Percentiles rank a stretch among this genome's conserved stretches.
These are phyloP conservation scores for Biston betularia DNA, from an alignment of 2,888 invertebrate species.

Conservation along the genomic window DNA sequence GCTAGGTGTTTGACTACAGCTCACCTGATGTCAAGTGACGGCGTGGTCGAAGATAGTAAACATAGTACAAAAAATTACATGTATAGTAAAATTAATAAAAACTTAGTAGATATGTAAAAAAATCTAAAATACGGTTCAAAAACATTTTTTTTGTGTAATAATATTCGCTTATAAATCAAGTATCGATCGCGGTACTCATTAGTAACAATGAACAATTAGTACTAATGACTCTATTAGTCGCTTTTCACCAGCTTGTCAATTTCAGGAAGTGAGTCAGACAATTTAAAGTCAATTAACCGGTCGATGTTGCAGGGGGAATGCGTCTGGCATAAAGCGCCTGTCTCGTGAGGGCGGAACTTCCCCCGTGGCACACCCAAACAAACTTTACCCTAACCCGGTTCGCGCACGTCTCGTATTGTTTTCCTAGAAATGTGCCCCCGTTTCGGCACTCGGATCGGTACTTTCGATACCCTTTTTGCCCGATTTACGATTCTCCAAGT, in stretches of 20 bases:
- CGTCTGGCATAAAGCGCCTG: conserved; percentile 61
- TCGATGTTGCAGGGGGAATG: conserved; percentile 66
- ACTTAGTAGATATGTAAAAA: no score
- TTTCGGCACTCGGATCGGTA: conserved; percentile 17
- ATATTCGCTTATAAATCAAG: no score
- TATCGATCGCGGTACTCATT: neutral
- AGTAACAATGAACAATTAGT: neutral
- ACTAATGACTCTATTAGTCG: conserved; percentile 5
- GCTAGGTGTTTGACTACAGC: no score
- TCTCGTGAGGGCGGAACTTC: conserved; percentile 47
- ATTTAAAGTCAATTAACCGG: conserved; percentile 69
- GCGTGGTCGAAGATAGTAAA: no score
- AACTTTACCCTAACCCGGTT: conserved; percentile 51
- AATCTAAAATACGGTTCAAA: no score
- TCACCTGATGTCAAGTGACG: no score
- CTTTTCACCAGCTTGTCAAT: conserved; percentile 41
- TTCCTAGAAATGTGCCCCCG: conserved; percentile 48
- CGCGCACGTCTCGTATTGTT: conserved; percentile 47
- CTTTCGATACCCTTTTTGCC: conserved; percentile 27
- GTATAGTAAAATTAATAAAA: no score
- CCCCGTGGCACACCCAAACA: conserved; percentile 59
- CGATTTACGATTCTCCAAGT: conserved; percentile 39
- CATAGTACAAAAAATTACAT: no score
- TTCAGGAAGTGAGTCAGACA: conserved; percentile 62
- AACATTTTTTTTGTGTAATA: no score